Base-by-base conservation (phyloP, 1,140 invertebrate species). In the Ceratosolen solmsi region DNA sequence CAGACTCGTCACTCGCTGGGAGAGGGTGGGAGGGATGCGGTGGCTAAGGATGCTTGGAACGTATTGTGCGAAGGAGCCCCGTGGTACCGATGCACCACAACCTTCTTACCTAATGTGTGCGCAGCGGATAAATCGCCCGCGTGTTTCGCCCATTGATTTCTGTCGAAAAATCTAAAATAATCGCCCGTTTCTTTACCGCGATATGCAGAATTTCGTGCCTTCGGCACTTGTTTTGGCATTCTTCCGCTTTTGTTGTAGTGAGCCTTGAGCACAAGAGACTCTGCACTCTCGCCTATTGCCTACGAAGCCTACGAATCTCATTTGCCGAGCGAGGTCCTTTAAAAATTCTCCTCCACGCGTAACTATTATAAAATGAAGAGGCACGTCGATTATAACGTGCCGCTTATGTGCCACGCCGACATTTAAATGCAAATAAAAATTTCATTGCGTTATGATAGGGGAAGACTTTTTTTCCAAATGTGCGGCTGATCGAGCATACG, bases 81-180 rank as follows among this genome's bases (percentile, higher is more conserved):
- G 4, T 54, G 72, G 51, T 78, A 54, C 76, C n/a, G 15, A 25
- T 15, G 51, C 33, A 54, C 36, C 33, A 54, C 78, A 72, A 79
- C 78, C 78, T 79, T 60, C 63, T 20, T 49, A 58, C 20, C 27
- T 71, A 27, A 7, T 15, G 60, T 15, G 60, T 15, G 27, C 27
- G 11, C 41, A 49, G 38, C 30, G 9, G 46, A 46, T 27, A 73
- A 56, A 68, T 68, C 60, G 75, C 46, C 46, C 56, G 74, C 20
- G 74, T 46, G 49, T 65, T 70, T 68, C 65, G 63, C 33, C 22
- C 65, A 25, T 22, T 79, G 78, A 79, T 79, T 79, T 79, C 70
- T 79, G 76, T 33, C 65, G 46, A 70, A 70, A 79, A 79, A 30
- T 11, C 30, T 51, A 75, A 74, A 56, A 49, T 63, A 46, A 7